A percentile compares a stretch with the other conserved stretches of the same genome.
These are phyloP conservation scores for Aurelia aurita complex sp. Pacific DNA, from an alignment of 30 jellyfish, hydroid and myxozoan species.

Conservation along the genomic window DNA sequence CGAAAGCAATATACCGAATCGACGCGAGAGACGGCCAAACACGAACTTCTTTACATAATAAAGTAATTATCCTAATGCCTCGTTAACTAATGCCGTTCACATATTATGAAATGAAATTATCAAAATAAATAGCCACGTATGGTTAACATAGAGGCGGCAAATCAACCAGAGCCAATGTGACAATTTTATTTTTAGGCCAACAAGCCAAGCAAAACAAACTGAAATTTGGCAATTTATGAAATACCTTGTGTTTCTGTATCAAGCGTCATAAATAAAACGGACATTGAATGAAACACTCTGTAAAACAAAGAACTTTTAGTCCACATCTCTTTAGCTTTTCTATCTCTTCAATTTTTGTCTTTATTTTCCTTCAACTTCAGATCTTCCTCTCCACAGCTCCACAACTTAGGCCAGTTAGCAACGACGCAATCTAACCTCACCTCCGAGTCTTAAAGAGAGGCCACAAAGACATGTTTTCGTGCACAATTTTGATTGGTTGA, in stretches of 20 bases:
- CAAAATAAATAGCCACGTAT: too few relatives aligned
- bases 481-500: slow-evolving; percentile 44
- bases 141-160: too few relatives aligned
- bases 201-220: background rate
- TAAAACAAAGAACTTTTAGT: slow-evolving; percentile 72
- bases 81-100: too few relatives aligned
- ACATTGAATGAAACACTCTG: slow-evolving; percentile 80
- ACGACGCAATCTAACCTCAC: slow-evolving; percentile 10
- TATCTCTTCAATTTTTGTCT: background rate
- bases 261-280: slow-evolving; percentile 87
- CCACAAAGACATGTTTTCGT: slow-evolving; percentile 4
- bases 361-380: too few relatives aligned
- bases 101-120: too few relatives aligned
- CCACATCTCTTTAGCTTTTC: slow-evolving; percentile 63
- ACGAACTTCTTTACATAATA: too few relatives aligned
- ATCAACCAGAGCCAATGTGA: too few relatives aligned
- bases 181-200: background rate
- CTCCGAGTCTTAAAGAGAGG: background rate
- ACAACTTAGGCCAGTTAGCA: slow-evolving; percentile 14
- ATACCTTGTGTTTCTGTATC: slow-evolving; percentile 77
- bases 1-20: too few relatives aligned
- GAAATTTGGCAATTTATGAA: background rate
- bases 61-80: too few relatives aligned
- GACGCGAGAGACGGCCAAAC: too few relatives aligned
- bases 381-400: background rate